Evolutionary conservation across 2,888 invertebrate species (phyloP).

Genomic region (Ophion ellenae): DNA sequence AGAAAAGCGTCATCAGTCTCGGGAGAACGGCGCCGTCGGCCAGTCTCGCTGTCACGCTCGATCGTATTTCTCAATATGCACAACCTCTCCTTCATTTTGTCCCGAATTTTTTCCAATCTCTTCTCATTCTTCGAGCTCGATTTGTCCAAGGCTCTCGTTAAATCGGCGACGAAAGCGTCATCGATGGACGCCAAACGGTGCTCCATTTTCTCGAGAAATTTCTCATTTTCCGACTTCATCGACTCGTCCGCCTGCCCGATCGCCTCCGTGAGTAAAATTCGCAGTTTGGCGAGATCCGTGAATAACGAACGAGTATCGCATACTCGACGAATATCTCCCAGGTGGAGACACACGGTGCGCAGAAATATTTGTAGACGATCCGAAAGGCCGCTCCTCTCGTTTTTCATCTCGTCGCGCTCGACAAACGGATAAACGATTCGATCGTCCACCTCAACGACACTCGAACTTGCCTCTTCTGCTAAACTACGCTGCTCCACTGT

Average conservation of each 20-base stretch:
- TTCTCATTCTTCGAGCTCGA: conserved; percentile 36
- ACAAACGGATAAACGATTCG: not conserved
- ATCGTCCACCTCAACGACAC: not conserved
- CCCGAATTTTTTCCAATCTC: conserved; percentile 47
- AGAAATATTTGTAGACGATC: conserved; percentile 48
- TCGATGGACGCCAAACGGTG: conserved; percentile 38
- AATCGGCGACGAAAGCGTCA: conserved; percentile 43
- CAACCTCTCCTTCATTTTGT: conserved; percentile 42
- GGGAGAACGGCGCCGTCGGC: conserved; percentile 2
- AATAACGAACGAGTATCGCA: conserved; percentile 23
- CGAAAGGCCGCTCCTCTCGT: not conserved
- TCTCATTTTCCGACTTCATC: conserved; percentile 23
- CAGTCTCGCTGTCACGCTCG: conserved; percentile 40
- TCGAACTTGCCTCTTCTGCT: not conserved
- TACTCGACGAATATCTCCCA: conserved; percentile 32
- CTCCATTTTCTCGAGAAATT: conserved; percentile 46
- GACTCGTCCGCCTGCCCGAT: conserved; percentile 35
- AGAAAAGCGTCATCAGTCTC: conserved; percentile 30
- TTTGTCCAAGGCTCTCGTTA: conserved; percentile 42
- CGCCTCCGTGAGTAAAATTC: conserved; percentile 29
- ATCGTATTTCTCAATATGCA: conserved; percentile 55
- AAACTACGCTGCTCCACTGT: not conserved
- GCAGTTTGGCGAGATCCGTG: conserved; percentile 35
- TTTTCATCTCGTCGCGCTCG: not conserved
- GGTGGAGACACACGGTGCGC: conserved; percentile 43